phyloP scores from a whole-genome alignment of 2,888 invertebrate species.

The Nemapogon koenigi region DNA sequence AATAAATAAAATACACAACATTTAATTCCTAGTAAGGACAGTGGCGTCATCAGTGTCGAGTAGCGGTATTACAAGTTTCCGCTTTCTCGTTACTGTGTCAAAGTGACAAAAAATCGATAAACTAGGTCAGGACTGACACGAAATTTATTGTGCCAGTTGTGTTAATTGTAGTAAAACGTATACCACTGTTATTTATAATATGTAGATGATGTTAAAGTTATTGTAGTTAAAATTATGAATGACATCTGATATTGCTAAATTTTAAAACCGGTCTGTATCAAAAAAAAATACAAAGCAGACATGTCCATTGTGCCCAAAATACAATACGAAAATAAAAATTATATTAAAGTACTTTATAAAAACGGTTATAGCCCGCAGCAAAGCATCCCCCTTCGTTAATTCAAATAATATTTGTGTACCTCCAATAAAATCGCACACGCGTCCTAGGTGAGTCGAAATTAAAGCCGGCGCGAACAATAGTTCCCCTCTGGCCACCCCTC shows the following conservation, averaged over 20 bases:
- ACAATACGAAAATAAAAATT: background rate
- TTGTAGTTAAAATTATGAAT: too few relatives aligned
- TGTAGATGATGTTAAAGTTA: too few relatives aligned
- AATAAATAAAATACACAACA: too few relatives aligned
- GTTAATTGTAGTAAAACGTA: too few relatives aligned
- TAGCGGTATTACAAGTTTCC: too few relatives aligned
- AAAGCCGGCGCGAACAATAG: constrained; percentile 20
- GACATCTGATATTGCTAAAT: too few relatives aligned
- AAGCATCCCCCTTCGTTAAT: constrained; percentile 14
- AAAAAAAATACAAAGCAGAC: background rate
- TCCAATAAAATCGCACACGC: constrained; percentile 19
- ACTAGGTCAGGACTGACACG: too few relatives aligned
- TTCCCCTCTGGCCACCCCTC: constrained; percentile 13
- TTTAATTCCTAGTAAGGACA: too few relatives aligned
- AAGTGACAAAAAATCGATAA: too few relatives aligned
- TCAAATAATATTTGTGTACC: constrained; percentile 26
- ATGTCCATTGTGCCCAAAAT: background rate
- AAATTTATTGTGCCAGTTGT: too few relatives aligned
- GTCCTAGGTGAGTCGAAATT: constrained; percentile 19
- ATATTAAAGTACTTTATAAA: background rate
- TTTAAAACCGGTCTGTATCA: background rate
- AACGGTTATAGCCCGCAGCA: constrained; percentile 20
- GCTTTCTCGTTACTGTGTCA: too few relatives aligned
- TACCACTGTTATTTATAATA: too few relatives aligned
- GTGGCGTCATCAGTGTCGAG: background rate